Conservation (phyloP, 2,113 vertebrate genomes). For the Archocentrus centrarchus region DNA sequence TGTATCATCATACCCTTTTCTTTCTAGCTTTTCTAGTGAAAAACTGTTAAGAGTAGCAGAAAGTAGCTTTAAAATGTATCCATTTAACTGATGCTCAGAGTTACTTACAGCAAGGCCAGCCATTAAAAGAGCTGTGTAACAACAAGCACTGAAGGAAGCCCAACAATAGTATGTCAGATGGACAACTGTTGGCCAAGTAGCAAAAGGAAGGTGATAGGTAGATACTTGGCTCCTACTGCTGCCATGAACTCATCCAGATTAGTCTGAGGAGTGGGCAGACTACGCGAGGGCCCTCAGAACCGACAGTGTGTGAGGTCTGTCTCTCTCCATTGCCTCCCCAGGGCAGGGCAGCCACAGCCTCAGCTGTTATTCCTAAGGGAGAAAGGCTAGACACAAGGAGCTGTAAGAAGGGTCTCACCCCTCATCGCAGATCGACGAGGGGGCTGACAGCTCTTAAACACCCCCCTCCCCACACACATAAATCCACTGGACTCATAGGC, state of each 20-base stretch:
- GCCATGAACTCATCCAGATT: constrained; percentile 72
- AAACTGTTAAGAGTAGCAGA: neutral
- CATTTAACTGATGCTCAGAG: constrained; percentile 8
- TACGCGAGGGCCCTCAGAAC: constrained; percentile 70
- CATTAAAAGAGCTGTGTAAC: constrained; percentile 13
- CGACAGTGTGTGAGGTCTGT: constrained; percentile 67
- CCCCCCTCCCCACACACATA: constrained; percentile 26
- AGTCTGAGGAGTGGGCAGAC: constrained; percentile 70
- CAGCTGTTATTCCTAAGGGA: constrained; percentile 78
- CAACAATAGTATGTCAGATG: constrained; percentile 24
- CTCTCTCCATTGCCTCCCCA: constrained; percentile 72
- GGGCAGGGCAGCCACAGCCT: constrained; percentile 71
- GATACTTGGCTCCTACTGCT: constrained; percentile 64
- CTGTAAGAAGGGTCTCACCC: constrained; percentile 77
- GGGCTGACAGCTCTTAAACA: constrained; percentile 61
- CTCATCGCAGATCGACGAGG: constrained; percentile 55
- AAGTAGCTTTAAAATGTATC: constrained; percentile 9
- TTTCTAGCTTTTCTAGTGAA: neutral
- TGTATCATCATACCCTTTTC: neutral
- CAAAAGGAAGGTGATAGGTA: constrained; percentile 49
- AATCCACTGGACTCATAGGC: constrained; percentile 15
- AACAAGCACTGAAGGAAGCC: constrained; percentile 20
- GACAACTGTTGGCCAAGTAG: constrained; percentile 40
- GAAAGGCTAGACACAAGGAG: constrained; percentile 83
- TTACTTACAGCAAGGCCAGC: constrained; percentile 28